Percentiles rank a stretch among this genome's conserved stretches.
phyloP scores from a whole-genome alignment of 2,113 vertebrate species.

The Nothoprocta pentlandii region DNA sequence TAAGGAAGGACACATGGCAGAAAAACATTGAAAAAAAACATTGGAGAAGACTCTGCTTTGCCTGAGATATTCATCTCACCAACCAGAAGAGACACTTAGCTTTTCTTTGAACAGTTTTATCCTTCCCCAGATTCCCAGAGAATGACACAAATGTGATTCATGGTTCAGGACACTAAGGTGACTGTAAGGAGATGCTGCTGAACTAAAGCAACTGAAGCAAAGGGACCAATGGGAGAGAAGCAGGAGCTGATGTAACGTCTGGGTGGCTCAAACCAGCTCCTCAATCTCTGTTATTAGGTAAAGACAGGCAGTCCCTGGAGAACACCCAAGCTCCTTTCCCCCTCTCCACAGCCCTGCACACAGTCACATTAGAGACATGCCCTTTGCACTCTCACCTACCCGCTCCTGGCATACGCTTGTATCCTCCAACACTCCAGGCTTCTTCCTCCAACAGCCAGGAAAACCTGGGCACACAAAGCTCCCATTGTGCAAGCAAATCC shows the following conservation, averaged over 20 bases:
- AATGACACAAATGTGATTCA: background rate
- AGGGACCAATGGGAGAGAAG: background rate
- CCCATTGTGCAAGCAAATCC: background rate
- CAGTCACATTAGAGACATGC: background rate
- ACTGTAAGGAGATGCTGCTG: background rate
- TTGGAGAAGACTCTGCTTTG: background rate
- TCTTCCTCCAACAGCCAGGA: background rate
- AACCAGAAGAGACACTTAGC: background rate
- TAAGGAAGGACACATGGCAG: background rate
- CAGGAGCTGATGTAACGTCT: conserved; percentile 57
- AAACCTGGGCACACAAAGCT: background rate
- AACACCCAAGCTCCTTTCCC: background rate
- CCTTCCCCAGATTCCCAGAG: background rate
- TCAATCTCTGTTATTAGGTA: conserved; percentile 13
- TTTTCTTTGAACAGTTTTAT: background rate
- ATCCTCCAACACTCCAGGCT: conserved; percentile 16
- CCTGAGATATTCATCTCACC: background rate
- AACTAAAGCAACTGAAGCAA: background rate
- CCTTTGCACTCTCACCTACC: conserved; percentile 14
- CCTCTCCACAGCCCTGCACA: background rate
- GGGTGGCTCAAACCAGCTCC: conserved; percentile 43
- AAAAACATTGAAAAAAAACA: accelerated
- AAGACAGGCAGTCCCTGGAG: conserved; percentile 22
- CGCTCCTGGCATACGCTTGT: background rate
- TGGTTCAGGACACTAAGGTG: background rate